Base-by-base conservation (phyloP, 2,113 vertebrate species). In the Brevimyrus niger region DNA sequence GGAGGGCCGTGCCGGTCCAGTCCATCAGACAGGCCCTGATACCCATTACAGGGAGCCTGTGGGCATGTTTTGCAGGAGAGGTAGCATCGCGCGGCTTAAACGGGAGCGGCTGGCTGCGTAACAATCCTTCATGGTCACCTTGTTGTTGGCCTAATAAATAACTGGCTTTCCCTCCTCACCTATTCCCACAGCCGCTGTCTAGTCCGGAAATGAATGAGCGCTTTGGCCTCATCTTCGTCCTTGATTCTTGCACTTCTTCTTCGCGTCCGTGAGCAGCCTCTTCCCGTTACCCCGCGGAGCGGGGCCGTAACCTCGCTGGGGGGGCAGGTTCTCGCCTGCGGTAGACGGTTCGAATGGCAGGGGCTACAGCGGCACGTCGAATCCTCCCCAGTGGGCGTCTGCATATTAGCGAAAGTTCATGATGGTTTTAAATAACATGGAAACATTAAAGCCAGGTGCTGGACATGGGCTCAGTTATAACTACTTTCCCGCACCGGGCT, bases 261-360 rank as follows among this genome's bases (percentile, higher is more conserved):
- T 47, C 87, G 88, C 86, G 90, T 87, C 58, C 86, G 90, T 55
- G 87, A 93, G 76, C 69, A 23, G 89, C 91, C 90, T 84, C 82
- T 31, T 23, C 61, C 61, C 10, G 9, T 27, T n/a, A 4, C 27
- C 61, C 61, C 8, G 23, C n/a, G 8, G 61, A 27, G n/a, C 61
- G 3, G 9, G 61, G 61, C 23, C n/a, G 9, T 31, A 27, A 11
- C 9, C 9, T 51, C 27, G 17, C 5, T 35, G 84, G 84, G 21
- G 47, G 21, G 47, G 46, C 42, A 53, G 21, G 3, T 35, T 19
- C 35, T 80, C 21, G 73, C 44, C 82, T 21, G 42, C 6, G 46
- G 82, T 85, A 23, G 73, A 35, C 73, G 42, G 73, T 42, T 42
- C 42, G 73, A 35, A 17, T 80, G 73, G 35, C 82, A 23, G 44